Percentiles rank a stretch among this genome's conserved stretches.
These are phyloP conservation scores for Brachionus calyciflorus DNA, from an alignment of 1,140 invertebrate species.

Conservation along the genomic window DNA sequence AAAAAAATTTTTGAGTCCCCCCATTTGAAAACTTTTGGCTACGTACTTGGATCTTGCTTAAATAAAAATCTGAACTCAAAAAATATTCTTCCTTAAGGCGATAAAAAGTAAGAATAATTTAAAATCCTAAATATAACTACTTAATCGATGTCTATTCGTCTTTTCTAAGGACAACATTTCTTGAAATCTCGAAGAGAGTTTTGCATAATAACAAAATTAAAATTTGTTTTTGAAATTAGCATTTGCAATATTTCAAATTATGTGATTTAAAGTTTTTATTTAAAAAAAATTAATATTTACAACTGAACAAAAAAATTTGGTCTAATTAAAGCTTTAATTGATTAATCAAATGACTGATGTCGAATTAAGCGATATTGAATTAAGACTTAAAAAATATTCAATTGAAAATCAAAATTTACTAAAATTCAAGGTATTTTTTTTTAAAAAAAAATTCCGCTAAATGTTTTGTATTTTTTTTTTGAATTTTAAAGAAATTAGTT, in stretches of 20 bases:
- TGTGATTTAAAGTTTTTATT: not conserved
- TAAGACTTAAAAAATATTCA: constrained; percentile 27
- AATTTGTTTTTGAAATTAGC: not conserved
- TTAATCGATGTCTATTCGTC: too few relatives aligned
- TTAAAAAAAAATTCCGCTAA: not conserved
- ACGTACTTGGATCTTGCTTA: too few relatives aligned
- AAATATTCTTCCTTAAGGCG: too few relatives aligned
- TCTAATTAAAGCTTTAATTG: not conserved
- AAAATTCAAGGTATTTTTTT: constrained; percentile 23
- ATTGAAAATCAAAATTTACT: not conserved
- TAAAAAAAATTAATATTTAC: not conserved
- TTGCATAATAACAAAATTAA: too few relatives aligned
- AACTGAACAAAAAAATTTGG: not conserved
- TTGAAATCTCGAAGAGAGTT: too few relatives aligned
- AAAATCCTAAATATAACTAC: too few relatives aligned
- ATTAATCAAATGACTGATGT: constrained; percentile 40
- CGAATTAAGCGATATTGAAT: constrained; percentile 32
- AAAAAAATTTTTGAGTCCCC: too few relatives aligned
- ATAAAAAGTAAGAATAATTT: too few relatives aligned
- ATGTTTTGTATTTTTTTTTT: not conserved
- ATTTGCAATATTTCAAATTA: not conserved
- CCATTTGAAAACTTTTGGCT: too few relatives aligned
- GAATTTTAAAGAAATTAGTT: not conserved
- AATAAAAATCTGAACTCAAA: too few relatives aligned
- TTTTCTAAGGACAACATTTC: too few relatives aligned